Evolutionary conservation across 2,797 vertebrate genomes (phyloP).

Genomic region (Eupleurogrammus muticus): DNA sequence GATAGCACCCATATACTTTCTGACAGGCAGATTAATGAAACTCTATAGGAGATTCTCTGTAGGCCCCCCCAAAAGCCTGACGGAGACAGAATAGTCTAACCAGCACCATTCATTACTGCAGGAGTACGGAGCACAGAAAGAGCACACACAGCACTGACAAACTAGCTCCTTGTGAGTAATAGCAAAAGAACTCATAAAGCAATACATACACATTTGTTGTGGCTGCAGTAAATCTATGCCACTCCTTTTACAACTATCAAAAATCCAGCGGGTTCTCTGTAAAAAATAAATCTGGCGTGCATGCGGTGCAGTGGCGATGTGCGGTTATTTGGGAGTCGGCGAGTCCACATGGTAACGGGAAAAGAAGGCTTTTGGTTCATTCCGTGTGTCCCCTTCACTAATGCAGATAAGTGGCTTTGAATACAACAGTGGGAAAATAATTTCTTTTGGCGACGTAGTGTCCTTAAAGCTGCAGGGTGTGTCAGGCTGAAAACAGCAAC

Average conservation of each 20-base stretch:
- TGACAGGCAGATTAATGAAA: conserved; percentile 84
- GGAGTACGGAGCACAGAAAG: conserved; percentile 78
- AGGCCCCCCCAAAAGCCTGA: conserved; percentile 83
- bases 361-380: conserved; percentile 56
- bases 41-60: conserved; percentile 81
- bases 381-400: conserved; percentile 57
- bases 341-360: conserved; percentile 52
- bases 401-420: conserved; percentile 65
- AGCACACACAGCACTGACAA: conserved; percentile 85
- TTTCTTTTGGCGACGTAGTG: conserved; percentile 33
- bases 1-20: conserved; percentile 81
- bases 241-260: conserved; percentile 72
- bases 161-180: conserved; percentile 84
- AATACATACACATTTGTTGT: conserved; percentile 82
- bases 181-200: conserved; percentile 83
- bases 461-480: conserved; percentile 39
- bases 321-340: conserved; percentile 65
- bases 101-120: conserved; percentile 82
- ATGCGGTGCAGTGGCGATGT: conserved; percentile 51
- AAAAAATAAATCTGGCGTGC: conserved; percentile 66
- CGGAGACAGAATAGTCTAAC: conserved; percentile 84
- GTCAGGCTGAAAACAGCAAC: conserved; percentile 31
- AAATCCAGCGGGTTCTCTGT: conserved; percentile 67
- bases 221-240: conserved; percentile 76
- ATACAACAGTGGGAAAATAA: conserved; percentile 31